Evolutionary conservation across 2,113 vertebrate genomes (phyloP).

Genomic region (Rattus rattus): DNA sequence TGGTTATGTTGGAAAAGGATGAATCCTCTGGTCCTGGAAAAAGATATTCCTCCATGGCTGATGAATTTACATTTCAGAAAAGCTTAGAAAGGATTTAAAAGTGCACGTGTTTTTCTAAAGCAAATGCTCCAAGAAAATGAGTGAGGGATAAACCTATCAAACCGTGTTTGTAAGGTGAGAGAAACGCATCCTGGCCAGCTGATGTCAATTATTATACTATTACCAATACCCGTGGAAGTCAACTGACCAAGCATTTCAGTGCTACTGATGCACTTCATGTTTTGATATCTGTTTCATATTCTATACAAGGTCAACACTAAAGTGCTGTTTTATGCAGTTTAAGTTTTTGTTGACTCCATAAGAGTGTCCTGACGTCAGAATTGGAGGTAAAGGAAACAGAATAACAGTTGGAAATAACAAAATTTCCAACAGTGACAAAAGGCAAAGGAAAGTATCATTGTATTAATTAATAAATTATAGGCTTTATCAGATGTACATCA

Average conservation of each 20-base stretch:
- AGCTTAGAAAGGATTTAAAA: background rate
- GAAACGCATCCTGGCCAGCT: background rate
- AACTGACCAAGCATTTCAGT: constrained; percentile 20
- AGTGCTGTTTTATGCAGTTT: background rate
- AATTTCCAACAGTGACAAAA: background rate
- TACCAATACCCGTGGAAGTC: background rate
- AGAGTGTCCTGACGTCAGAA: constrained; percentile 48
- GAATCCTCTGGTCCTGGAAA: background rate
- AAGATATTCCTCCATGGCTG: background rate
- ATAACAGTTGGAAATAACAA: background rate
- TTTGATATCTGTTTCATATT: background rate
- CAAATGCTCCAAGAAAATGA: background rate
- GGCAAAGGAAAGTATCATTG: constrained; percentile 15
- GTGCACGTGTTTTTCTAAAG: background rate
- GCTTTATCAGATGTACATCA: background rate
- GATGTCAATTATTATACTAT: background rate
- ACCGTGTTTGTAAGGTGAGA: background rate
- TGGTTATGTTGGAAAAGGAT: background rate
- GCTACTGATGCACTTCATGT: background rate
- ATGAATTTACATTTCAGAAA: background rate
- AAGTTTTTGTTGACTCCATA: background rate
- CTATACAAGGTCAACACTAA: constrained; percentile 19
- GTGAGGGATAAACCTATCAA: background rate
- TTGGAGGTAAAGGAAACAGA: constrained; percentile 28
- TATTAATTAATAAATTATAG: constrained; percentile 49